Base-by-base conservation (phyloP, 2,113 vertebrate genomes). In the Marmota flaviventris region DNA sequence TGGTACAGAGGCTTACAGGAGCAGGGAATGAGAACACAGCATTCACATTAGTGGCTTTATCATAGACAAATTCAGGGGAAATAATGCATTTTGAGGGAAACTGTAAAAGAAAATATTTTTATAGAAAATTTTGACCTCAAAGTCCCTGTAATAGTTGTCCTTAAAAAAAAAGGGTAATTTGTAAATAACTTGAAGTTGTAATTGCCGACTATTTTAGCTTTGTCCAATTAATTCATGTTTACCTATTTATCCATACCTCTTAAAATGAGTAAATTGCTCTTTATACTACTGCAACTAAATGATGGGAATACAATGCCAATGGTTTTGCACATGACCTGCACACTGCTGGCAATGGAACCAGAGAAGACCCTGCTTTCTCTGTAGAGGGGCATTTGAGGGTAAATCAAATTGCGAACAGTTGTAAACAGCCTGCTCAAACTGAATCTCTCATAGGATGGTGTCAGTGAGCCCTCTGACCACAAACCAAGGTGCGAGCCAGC, bases 41-140 rank as follows among this genome's bases (percentile, higher is more conserved):
- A 2, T 83, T 95, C 84, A 17, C 27, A 65, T 89, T 90, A 95
- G 91, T 85, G 94, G 92, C 77, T 89, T 78, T 76, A 78, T 94
- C 93, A 65, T 4, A 56, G 75, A 4, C 93, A 4, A 85, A 96
- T 98, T 96, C 93, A 95, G 97, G 95, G 89, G 92, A 95, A 79
- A 96, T 91, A 89, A 72, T 85, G 95, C 11, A 8, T 95, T 96
- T 96, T 79, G 90, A 77, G 91, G 82, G 81, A 94, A 73, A 96
- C 61, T 95, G 93, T 97, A 79, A 85, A 6, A 51, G 70, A 90
- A 45, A 58, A 94, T 95, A 1, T 63, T 89, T 96, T 97, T 96
- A 65, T 89, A 53, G 96, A 97, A 95, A 92, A 37, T 76, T 89
- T 85, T 94, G 95, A 89, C 84, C 94, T 37, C 70, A 81, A 95